Conservation (phyloP, 2,888 invertebrate genomes). For the Calliphora vomitoria region DNA sequence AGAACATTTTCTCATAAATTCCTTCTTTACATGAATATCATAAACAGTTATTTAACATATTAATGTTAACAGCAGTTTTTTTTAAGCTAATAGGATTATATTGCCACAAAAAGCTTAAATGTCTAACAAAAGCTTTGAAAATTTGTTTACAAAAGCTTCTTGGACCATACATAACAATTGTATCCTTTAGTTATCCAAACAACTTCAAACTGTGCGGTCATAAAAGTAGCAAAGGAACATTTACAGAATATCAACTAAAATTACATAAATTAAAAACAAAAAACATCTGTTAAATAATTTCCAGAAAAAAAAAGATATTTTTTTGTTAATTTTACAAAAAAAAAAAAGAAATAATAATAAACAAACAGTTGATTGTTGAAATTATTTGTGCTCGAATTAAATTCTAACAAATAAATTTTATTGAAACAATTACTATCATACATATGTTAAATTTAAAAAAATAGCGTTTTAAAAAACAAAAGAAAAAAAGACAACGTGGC, state of each 20-base stretch:
- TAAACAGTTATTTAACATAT: too few species aligned
- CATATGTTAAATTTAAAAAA: constrained; percentile 14
- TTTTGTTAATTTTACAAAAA: background rate
- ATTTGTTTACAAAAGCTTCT: constrained; percentile 49
- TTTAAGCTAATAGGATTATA: background rate
- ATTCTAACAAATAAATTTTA: background rate
- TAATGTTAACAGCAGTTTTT: background rate
- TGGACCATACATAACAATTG: background rate
- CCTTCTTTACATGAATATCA: too few species aligned
- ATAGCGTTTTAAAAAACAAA: background rate
- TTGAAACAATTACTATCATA: constrained; percentile 4
- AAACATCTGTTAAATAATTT: constrained; percentile 53
- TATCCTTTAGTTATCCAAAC: constrained; percentile 63
- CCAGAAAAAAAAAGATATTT: background rate
- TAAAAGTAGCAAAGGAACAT: background rate
- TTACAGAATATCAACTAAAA: background rate
- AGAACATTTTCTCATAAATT: too few species aligned
- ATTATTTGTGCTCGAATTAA: background rate
- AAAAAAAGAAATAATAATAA: background rate
- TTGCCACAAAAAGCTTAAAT: background rate
- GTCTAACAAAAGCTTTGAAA: constrained; percentile 29
- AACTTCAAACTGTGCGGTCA: constrained; percentile 52
- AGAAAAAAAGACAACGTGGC: constrained; percentile 60
- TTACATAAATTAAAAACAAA: constrained; percentile 19
- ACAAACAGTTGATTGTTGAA: background rate